Evolutionary conservation across 2,797 vertebrate species (phyloP).

Genomic region (Hydrophis major): DNA sequence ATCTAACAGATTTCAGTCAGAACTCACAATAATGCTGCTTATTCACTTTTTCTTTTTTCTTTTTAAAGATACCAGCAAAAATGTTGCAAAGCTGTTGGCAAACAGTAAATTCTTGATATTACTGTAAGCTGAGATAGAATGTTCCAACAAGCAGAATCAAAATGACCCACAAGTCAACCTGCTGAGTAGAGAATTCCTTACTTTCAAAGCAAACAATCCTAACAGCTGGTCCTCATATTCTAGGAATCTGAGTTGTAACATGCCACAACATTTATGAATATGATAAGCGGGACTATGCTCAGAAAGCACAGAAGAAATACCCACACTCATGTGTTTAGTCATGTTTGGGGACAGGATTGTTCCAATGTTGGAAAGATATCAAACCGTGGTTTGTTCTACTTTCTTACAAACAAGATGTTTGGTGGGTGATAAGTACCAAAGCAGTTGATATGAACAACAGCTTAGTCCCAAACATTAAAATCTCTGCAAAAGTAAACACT

Average conservation of each 20-base stretch:
- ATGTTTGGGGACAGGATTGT: conserved; percentile 31
- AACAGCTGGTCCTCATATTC: not conserved
- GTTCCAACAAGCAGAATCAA: conserved; percentile 45
- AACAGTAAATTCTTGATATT: conserved; percentile 44
- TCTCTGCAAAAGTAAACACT: conserved; percentile 64
- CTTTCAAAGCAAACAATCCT: not conserved
- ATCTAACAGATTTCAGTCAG: not conserved
- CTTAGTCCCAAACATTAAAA: conserved; percentile 54
- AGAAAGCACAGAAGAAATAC: conserved; percentile 26
- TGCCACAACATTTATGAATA: conserved; percentile 40
- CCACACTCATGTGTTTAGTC: conserved; percentile 30
- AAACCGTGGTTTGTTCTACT: conserved; percentile 33
- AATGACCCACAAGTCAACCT: conserved; percentile 18
- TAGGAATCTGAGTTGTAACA: conserved; percentile 1
- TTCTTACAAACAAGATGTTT: conserved; percentile 47
- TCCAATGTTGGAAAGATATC: conserved; percentile 30
- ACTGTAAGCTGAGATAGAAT: conserved; percentile 36
- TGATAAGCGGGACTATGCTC: conserved; percentile 30
- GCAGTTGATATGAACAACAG: conserved; percentile 44
- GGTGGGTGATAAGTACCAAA: conserved; percentile 63
- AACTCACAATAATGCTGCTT: not conserved
- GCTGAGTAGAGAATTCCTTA: not conserved
- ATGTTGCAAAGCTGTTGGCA: conserved; percentile 5
- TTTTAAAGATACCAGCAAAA: conserved; percentile 18
- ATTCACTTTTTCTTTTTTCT: not conserved